Percentiles rank a stretch among this genome's conserved stretches.
phyloP scores from a whole-genome alignment of 2,797 vertebrate genomes.

The Cottoperca gobio region DNA sequence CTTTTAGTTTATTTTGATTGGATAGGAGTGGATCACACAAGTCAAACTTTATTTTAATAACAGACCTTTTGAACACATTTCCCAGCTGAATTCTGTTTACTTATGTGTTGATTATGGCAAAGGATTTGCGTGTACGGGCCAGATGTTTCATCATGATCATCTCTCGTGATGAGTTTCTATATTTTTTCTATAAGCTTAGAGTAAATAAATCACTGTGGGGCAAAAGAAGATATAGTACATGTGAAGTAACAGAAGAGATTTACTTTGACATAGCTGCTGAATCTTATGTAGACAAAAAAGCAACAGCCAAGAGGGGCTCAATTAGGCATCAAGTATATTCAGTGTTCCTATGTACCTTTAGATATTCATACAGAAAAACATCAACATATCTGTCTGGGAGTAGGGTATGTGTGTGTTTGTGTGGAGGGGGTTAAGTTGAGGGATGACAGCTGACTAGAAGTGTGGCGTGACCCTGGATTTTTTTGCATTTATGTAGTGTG shows the following conservation, averaged over 20 bases:
- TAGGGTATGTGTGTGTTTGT: slow-evolving; percentile 18
- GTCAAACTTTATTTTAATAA: slow-evolving; percentile 33
- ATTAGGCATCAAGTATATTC: neutral
- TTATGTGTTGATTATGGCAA: slow-evolving; percentile 38
- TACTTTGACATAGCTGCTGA: slow-evolving; percentile 3
- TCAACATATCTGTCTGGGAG: slow-evolving; percentile 34
- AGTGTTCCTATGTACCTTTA: neutral
- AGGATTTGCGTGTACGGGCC: slow-evolving; percentile 35
- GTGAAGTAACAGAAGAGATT: slow-evolving; percentile 10
- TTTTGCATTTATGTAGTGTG: slow-evolving; percentile 16
- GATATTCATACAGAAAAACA: slow-evolving; percentile 10
- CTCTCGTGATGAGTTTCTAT: slow-evolving; percentile 10
- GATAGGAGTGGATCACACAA: slow-evolving; percentile 38
- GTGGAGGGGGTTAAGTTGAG: neutral
- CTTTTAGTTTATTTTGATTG: slow-evolving; percentile 38
- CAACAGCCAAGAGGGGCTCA: slow-evolving; percentile 2
- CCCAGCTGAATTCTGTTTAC: slow-evolving; percentile 47
- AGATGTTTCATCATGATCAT: slow-evolving; percentile 53
- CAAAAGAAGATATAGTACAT: neutral
- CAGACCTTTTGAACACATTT: slow-evolving; percentile 21
- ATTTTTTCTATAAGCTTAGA: slow-evolving; percentile 23
- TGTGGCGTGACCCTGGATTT: slow-evolving; percentile 62
- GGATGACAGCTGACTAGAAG: slow-evolving; percentile 37
- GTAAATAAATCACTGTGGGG: slow-evolving; percentile 28
- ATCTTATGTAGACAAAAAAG: neutral